Evolutionary conservation across 2,888 invertebrate species (phyloP).

Genomic region (Eristalis pertinax): DNA sequence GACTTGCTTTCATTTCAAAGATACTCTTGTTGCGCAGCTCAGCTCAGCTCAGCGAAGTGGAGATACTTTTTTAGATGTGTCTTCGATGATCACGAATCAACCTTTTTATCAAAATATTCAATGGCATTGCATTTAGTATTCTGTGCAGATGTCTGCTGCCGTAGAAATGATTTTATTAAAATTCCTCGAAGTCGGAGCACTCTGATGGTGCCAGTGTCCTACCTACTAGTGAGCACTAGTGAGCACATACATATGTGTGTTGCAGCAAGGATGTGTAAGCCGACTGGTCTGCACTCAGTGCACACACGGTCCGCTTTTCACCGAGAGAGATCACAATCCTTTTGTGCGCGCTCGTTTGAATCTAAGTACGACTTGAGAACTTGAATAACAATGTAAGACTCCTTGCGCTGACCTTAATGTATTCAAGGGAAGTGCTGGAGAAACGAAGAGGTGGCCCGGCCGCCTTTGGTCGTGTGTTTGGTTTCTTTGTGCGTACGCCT

Average conservation of each 20-base stretch:
- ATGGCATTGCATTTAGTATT: constrained; percentile 68
- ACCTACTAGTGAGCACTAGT: background rate
- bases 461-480: background rate
- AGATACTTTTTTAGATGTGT: constrained; percentile 61
- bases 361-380: constrained; percentile 58
- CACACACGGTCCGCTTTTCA: background rate
- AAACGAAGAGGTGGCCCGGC: background rate
- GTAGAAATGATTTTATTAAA: constrained; percentile 72
- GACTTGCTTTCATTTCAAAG: background rate
- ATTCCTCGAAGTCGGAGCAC: constrained; percentile 66
- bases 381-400: constrained; percentile 60
- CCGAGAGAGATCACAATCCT: constrained; percentile 57
- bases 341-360: constrained; percentile 53
- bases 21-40: background rate
- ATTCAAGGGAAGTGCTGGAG: constrained; percentile 41
- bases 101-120: constrained; percentile 70
- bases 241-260: no score
- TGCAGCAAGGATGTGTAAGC: background rate
- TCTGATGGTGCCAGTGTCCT: constrained; percentile 33
- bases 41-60: background rate
- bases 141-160: constrained; percentile 67
- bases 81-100: constrained; percentile 68
- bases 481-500: background rate
- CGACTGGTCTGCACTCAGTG: background rate
- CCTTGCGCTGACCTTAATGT: constrained; percentile 51